Conservation (phyloP, 2,113 vertebrate genomes). For the Pachycephala philippinensis region DNA sequence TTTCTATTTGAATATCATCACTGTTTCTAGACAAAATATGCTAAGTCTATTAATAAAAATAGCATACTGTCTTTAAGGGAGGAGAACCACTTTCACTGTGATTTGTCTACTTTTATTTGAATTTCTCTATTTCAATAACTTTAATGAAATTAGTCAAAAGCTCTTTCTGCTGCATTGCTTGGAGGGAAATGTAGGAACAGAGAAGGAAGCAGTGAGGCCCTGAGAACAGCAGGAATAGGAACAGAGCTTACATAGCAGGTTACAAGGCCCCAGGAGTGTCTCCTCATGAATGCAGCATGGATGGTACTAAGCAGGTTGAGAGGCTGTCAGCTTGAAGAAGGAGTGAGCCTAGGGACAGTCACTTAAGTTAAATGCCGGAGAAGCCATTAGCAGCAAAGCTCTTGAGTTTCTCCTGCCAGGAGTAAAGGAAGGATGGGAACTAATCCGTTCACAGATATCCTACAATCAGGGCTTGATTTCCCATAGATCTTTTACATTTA, state of each 20-base stretch:
- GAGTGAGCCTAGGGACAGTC: constrained; percentile 14
- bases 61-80: background rate
- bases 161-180: background rate
- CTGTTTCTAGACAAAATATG: background rate
- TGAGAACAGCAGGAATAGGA: constrained; percentile 1
- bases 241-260: constrained; percentile 12
- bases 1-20: background rate
- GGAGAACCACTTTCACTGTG: background rate
- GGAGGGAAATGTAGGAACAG: constrained; percentile 20
- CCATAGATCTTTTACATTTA: background rate
- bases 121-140: constrained; percentile 19
- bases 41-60: background rate
- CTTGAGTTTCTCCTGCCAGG: constrained; percentile 9
- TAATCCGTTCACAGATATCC: background rate
- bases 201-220: background rate
- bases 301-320: constrained; percentile 12
- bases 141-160: constrained; percentile 32
- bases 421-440: constrained; percentile 13
- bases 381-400: constrained; percentile 29
- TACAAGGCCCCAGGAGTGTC: constrained; percentile 12
- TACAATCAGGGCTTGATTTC: constrained; percentile 15
- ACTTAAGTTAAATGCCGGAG: background rate
- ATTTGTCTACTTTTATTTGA: background rate
- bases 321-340: constrained; percentile 27
- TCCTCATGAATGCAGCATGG: background rate